Evolutionary conservation across 2,888 invertebrate species (phyloP).

Genomic region (Cheilosia vulpina): DNA sequence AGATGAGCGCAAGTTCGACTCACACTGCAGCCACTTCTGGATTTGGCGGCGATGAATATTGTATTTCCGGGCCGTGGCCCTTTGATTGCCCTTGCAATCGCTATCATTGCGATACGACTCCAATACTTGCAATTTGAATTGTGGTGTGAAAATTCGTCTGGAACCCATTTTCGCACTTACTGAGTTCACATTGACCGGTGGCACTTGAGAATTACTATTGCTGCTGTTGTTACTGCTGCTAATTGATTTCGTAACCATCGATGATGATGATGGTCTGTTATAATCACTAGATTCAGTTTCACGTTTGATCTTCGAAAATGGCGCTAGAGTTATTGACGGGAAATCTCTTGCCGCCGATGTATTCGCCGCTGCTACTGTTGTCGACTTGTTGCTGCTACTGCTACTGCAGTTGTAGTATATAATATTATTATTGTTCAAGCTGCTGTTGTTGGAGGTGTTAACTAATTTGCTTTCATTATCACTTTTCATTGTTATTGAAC

Average conservation of each 20-base stretch:
- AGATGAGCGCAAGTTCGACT: slow-evolving; percentile 90
- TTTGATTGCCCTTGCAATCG: slow-evolving; percentile 94
- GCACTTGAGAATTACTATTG: slow-evolving; percentile 75
- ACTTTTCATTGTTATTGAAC: slow-evolving; percentile 76
- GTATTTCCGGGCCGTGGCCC: slow-evolving; percentile 95
- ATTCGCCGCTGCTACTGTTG: slow-evolving; percentile 54
- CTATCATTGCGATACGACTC: slow-evolving; percentile 94
- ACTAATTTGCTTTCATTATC: slow-evolving; percentile 75
- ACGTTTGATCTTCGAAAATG: slow-evolving; percentile 72
- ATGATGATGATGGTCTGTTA: slow-evolving; percentile 32
- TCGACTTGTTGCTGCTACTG: slow-evolving; percentile 46
- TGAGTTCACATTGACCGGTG: slow-evolving; percentile 64
- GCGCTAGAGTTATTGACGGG: slow-evolving; percentile 71
- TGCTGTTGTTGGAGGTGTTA: slow-evolving; percentile 59
- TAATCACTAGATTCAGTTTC: slow-evolving; percentile 56
- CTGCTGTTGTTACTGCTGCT: slow-evolving; percentile 16
- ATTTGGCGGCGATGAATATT: slow-evolving; percentile 95
- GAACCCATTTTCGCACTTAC: slow-evolving; percentile 88
- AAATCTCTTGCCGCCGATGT: slow-evolving; percentile 58
- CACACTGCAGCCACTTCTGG: slow-evolving; percentile 96
- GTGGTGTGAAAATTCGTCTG: slow-evolving; percentile 93
- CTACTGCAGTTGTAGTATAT: slow-evolving; percentile 61
- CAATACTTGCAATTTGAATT: slow-evolving; percentile 94
- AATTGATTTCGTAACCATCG: slow-evolving; percentile 66
- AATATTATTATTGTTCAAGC: slow-evolving; percentile 53